These are phyloP conservation scores for Antrozous pallidus DNA, from an alignment of 2,797 vertebrate species.

Conservation along the genomic window DNA sequence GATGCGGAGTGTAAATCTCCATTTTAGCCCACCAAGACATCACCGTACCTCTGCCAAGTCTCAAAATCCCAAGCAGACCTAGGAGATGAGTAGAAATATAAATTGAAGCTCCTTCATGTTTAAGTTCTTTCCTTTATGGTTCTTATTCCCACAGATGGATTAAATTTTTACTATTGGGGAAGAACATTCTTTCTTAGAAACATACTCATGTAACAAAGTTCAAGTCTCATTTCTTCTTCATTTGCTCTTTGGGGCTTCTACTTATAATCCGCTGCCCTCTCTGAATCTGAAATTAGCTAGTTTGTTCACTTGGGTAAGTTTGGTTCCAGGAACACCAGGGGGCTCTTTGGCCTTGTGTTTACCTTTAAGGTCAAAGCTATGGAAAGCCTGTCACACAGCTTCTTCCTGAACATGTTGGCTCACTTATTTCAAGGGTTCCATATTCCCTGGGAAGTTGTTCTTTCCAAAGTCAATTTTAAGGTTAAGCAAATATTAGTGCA, in stretches of 20 bases:
- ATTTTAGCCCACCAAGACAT: background rate
- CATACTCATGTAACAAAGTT: background rate
- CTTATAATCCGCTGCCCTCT: background rate
- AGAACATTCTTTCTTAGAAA: slow-evolving; percentile 18
- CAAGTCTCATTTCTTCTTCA: background rate
- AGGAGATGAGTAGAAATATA: background rate
- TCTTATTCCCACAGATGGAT: slow-evolving; percentile 5
- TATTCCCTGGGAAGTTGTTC: slow-evolving; percentile 44
- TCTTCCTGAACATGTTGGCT: slow-evolving; percentile 26
- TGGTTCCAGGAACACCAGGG: slow-evolving; percentile 22
- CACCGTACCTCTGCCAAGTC: background rate
- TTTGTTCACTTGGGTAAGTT: background rate
- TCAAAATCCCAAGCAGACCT: background rate
- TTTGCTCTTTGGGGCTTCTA: background rate
- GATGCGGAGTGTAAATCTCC: background rate
- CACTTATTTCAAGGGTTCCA: slow-evolving; percentile 40
- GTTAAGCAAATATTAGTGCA: slow-evolving; percentile 63
- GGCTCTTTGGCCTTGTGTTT: slow-evolving; percentile 19
- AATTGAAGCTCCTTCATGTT: background rate
- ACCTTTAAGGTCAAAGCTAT: slow-evolving; percentile 6
- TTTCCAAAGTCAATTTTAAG: slow-evolving; percentile 61
- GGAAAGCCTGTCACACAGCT: background rate
- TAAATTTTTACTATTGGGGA: background rate
- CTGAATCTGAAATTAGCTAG: background rate
- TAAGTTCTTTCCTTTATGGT: background rate